A percentile compares a stretch with the other conserved stretches of the same genome.
Evolutionary conservation across 2,888 invertebrate genomes (phyloP).

Genomic region (Ectropis crepuscularia): DNA sequence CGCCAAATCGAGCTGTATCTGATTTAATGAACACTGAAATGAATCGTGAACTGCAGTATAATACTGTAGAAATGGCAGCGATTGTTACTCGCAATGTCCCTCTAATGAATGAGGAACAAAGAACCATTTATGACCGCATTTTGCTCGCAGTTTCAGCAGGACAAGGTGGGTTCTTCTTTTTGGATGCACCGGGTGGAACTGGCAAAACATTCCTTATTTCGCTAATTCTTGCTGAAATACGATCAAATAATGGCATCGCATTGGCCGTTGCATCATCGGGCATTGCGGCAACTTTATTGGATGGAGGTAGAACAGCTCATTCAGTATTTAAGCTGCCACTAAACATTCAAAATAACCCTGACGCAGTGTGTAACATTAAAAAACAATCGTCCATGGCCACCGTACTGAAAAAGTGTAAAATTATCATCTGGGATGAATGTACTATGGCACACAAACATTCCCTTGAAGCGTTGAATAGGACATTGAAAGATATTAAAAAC

Average conservation of each 20-base stretch:
- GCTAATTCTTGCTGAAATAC: no score
- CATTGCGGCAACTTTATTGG: no score
- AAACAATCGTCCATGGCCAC: not conserved
- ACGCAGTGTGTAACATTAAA: slow-evolving; percentile 29
- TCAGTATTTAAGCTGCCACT: slow-evolving; percentile 29
- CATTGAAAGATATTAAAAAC: slow-evolving; percentile 33
- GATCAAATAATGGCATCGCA: no score
- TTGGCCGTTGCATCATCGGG: slow-evolving; percentile 32
- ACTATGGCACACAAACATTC: slow-evolving; percentile 45
- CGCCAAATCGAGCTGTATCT: slow-evolving; percentile 32
- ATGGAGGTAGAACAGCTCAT: slow-evolving; percentile 13
- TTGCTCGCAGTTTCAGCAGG: not conserved
- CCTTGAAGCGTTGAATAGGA: slow-evolving; percentile 34
- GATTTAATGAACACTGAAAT: slow-evolving; percentile 41
- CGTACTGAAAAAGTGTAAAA: slow-evolving; percentile 42
- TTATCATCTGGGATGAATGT: slow-evolving; percentile 42
- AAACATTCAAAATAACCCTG: slow-evolving; percentile 43
- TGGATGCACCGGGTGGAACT: not conserved
- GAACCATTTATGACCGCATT: not conserved
- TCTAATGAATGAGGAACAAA: no score
- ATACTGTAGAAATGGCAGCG: slow-evolving; percentile 36
- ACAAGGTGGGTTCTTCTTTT: not conserved
- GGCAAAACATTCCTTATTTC: slow-evolving; percentile 1
- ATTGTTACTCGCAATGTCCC: slow-evolving; percentile 19
- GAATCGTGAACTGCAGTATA: slow-evolving; percentile 43